phyloP scores from a whole-genome alignment of 1,140 invertebrate genomes.

The Temnothorax curvispinosus region DNA sequence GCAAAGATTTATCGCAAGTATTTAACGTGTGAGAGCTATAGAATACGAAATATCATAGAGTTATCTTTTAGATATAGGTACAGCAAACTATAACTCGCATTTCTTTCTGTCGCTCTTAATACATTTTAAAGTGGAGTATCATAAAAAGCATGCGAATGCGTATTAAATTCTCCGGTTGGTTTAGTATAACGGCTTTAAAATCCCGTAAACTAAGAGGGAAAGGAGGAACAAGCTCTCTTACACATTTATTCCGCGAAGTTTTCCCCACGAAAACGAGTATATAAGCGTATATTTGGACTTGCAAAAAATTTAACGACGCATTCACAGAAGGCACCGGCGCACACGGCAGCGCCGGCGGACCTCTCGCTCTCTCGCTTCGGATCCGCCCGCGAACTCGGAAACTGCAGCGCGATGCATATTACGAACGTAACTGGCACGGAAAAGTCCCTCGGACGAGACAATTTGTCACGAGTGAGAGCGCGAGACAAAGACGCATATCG shows the following conservation, averaged over 20 bases:
- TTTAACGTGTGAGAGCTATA: neutral
- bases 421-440: conserved; percentile 60
- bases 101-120: neutral
- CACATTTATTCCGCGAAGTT: conserved; percentile 8
- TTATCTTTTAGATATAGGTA: neutral
- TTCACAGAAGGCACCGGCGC: neutral
- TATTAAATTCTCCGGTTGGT: neutral
- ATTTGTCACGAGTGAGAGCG: conserved; percentile 72
- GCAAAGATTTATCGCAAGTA: neutral
- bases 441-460: conserved; percentile 61
- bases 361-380: neutral
- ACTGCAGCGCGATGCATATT: conserved; percentile 14
- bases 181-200: neutral
- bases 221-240: neutral
- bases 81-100: neutral
- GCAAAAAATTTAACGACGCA: conserved; percentile 41
- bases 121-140: neutral
- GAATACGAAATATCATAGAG: neutral
- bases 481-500: conserved; percentile 72
- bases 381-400: conserved; percentile 1
- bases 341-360: neutral
- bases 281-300: conserved; percentile 14
- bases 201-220: neutral
- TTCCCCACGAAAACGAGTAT: neutral
- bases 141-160: neutral